Base-by-base conservation (phyloP, 1,140 invertebrate genomes). In the Sminthurides bifidus region DNA sequence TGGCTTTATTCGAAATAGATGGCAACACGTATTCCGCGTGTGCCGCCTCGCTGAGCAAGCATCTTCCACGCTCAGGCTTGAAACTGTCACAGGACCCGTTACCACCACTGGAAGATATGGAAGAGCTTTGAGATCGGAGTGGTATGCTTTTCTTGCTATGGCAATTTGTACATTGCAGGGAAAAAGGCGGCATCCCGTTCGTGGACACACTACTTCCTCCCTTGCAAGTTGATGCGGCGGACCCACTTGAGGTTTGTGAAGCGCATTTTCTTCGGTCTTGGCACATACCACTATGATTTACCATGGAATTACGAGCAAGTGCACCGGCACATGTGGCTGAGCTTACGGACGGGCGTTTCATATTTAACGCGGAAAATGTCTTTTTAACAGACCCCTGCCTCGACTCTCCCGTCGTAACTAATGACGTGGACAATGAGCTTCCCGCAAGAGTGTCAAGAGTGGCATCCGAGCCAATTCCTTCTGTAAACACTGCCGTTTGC, bases 111-210 rank as follows among this genome's bases (percentile, higher is more conserved):
- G 54, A 56, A 4, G 54, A 56, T 4, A 21, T 40, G 23, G 54
- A 56, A 21, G 29, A n/a, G 31, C 35, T 41, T 14, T 56, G 45
- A 50, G 35, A 56, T 23, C 27, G 45, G 6, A 30, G 19, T 5
- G 54, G 43, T 29, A 52, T 57, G 37, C 46, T 57, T 33, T 52
- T 57, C 31, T 52, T 57, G n/a, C n/a, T n/a, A n/a, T n/a, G n/a
- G n/a, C n/a, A n/a, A n/a, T n/a, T n/a, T n/a, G n/a, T n/a, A n/a
- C n/a, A n/a, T n/a, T n/a, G n/a, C n/a, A n/a, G n/a, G n/a, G n/a
- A n/a, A n/a, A n/a, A n/a, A n/a, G n/a, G n/a, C n/a, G n/a, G n/a
- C n/a, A n/a, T n/a, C n/a, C n/a, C n/a, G n/a, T n/a, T n/a, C n/a
- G n/a, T n/a, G n/a, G n/a, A n/a, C n/a, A n/a, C n/a, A n/a, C n/a